Evolutionary conservation across 2,797 vertebrate species (phyloP), one percentile per base, ranked within the genome.

Genomic region (Danio kyathit): DNA sequence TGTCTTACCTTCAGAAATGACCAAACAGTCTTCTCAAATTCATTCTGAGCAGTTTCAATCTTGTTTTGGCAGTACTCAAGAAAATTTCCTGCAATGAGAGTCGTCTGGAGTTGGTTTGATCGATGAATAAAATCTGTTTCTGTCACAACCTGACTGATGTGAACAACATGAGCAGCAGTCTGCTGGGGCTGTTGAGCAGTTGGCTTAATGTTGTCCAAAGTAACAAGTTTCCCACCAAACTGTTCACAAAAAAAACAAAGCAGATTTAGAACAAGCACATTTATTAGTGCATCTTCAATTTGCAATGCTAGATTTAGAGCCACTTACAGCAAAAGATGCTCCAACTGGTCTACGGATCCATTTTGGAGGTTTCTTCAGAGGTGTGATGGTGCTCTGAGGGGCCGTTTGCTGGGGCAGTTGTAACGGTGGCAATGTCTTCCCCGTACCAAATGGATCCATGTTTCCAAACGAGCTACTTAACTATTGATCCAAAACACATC

Each of bases 201-300:
- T 6, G 80, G 41, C 85, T 89, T 95, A 7, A 89, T 6, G 21
- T 95, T 95, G 86, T 96, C 97, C 94, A 98, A 89, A 0, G 96
- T 96, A 0, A 99, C 96, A 74, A 99, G 92, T 87, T 97, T 99
- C 72, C 98, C 98, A 76, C 98, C 98, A 80, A 99, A 99, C 98
- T 97, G 73, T 0, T 11, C 7, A 61, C n/a, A 46, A 59, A 54
- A 54, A 63, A 29, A 14, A 8, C 19, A 41, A n/a, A 5, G 9
- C 16, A 9, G 17, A n/a, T 38, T 82, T n/a, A 19, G n/a, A 44
- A 71, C 17, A 63, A n/a, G 19, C 48, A 0, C 16, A 80, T 6
- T 17, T 8, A 63, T 38, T 14, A 63, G 11, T 38, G 9, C 5
- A 14, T 40, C 3, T 17, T 2, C 38, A 75, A 63, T 59, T 13